Conservation (phyloP, 2,113 vertebrate genomes). For the Nesoenas mayeri region DNA sequence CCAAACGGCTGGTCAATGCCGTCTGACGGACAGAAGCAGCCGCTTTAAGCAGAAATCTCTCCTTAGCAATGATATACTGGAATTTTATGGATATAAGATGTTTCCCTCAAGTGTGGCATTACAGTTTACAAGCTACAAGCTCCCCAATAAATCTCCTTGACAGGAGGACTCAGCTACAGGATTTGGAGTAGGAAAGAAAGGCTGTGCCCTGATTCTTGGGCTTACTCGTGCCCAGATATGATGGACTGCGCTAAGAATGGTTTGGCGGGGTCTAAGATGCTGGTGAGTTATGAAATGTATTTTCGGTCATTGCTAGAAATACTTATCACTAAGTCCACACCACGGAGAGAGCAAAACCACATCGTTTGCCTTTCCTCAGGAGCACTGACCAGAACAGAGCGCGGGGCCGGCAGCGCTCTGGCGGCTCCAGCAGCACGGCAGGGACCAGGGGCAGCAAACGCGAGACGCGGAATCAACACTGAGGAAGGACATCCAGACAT, state of each 20-base stretch:
- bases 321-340: background rate
- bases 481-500: background rate
- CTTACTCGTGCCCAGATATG: fast-evolving
- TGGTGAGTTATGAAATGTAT: background rate
- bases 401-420: background rate
- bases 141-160: background rate
- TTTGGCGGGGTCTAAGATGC: background rate
- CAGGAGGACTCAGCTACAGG: fast-evolving
- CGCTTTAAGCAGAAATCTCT: background rate
- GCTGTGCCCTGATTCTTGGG: background rate
- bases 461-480: background rate
- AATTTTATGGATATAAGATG: background rate
- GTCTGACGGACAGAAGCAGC: fast-evolving
- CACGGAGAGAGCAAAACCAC: background rate
- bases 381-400: fast-evolving
- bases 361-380: background rate
- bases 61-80: background rate
- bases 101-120: background rate
- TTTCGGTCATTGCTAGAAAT: background rate
- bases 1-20: fast-evolving
- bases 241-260: background rate
- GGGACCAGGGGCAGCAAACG: background rate
- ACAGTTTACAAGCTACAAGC: background rate
- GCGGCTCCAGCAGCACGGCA: background rate
- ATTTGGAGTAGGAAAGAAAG: background rate